These are phyloP conservation scores for Narcine bancroftii DNA, from an alignment of 2,113 vertebrate genomes.

Conservation along the genomic window DNA sequence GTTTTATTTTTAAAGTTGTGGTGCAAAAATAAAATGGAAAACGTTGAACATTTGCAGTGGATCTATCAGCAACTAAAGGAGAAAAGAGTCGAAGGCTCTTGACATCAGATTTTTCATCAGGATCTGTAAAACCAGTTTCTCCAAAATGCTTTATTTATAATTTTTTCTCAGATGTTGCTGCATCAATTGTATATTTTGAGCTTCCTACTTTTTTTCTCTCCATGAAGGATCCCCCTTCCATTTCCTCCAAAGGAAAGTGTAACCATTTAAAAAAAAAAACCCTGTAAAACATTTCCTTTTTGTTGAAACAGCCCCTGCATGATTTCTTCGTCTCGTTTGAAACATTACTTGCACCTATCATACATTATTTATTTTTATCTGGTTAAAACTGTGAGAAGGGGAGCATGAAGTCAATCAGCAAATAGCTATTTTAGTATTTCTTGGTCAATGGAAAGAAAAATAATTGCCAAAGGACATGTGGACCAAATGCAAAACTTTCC, in stretches of 20 bases:
- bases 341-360: background rate
- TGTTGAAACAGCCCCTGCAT: background rate
- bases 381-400: background rate
- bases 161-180: background rate
- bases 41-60: background rate
- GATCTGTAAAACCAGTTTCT: background rate
- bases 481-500: background rate
- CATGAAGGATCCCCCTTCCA: background rate
- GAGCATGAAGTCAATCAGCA: background rate
- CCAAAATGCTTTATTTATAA: background rate
- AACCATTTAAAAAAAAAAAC: too few species aligned
- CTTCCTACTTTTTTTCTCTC: background rate
- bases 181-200: background rate
- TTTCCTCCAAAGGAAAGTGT: background rate
- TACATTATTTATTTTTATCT: slow-evolving; percentile 10
- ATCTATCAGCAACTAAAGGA: background rate
- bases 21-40: background rate
- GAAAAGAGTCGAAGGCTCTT: background rate
- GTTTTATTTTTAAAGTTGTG: background rate
- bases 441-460: background rate
- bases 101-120: background rate
- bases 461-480: background rate
- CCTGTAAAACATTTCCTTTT: background rate
- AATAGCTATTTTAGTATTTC: background rate
- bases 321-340: background rate